These are phyloP conservation scores for Arremon brunneinucha DNA, from an alignment of 2,797 vertebrate genomes.

Conservation along the genomic window DNA sequence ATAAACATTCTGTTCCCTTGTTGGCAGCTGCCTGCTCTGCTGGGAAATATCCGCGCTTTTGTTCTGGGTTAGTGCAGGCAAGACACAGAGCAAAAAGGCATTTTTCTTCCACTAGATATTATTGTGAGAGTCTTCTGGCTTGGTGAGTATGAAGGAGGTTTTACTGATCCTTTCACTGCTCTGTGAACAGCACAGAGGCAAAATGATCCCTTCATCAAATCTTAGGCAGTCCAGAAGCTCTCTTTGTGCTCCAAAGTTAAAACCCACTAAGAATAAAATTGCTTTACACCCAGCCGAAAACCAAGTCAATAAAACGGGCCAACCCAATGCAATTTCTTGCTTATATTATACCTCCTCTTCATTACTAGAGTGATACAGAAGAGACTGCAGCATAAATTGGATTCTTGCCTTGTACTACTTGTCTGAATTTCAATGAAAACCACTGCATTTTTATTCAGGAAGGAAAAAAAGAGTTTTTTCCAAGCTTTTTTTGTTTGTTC, in stretches of 20 bases:
- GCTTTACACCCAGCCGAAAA: not conserved
- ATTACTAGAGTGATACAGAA: not conserved
- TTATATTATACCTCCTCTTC: not conserved
- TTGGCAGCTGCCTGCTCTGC: not conserved
- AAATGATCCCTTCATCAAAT: not conserved
- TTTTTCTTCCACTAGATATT: not conserved
- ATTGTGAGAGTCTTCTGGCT: not conserved
- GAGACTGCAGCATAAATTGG: fast-evolving
- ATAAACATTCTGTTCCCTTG: not conserved
- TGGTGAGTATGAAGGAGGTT: not conserved
- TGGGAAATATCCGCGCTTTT: not conserved
- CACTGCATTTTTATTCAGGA: not conserved
- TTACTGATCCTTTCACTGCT: not conserved
- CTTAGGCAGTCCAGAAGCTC: not conserved
- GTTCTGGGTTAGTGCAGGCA: not conserved
- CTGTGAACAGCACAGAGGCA: not conserved
- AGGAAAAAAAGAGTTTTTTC: not conserved
- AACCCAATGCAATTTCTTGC: not conserved
- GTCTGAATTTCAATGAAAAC: not conserved
- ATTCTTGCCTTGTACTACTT: not conserved
- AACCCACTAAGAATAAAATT: not conserved
- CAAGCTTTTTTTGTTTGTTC: not conserved
- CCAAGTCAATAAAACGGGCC: not conserved
- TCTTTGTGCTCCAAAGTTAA: not conserved
- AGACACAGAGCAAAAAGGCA: not conserved